Evolutionary conservation across 92 coral and sea anemone species (phyloP).

Genomic region (Porites divaricata): DNA sequence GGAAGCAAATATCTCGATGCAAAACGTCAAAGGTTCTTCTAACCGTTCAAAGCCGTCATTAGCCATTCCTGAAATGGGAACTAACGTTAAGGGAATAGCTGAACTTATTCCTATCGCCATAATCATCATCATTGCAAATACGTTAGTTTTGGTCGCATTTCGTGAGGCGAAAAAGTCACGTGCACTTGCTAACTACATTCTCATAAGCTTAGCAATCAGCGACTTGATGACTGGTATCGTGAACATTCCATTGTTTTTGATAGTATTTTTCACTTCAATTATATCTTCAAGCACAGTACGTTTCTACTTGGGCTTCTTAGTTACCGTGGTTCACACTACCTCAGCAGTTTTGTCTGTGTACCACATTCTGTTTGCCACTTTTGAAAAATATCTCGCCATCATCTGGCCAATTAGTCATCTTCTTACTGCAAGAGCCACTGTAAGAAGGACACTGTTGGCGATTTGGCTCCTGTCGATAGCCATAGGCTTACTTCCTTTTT

Average conservation of each 20-base stretch:
- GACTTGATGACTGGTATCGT: constrained; percentile 61
- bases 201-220: constrained; percentile 56
- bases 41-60: background rate
- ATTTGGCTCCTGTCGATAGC: constrained; percentile 21
- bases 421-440: background rate
- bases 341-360: constrained; percentile 43
- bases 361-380: constrained; percentile 49
- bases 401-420: constrained; percentile 44
- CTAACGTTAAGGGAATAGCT: constrained; percentile 20
- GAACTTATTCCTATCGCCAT: constrained; percentile 47
- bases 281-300: constrained; percentile 12
- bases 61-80: background rate
- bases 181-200: constrained; percentile 49
- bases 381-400: constrained; percentile 45
- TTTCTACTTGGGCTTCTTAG: constrained; percentile 24
- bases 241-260: constrained; percentile 54
- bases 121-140: constrained; percentile 32
- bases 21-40: background rate
- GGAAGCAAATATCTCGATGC: constrained; percentile 2
- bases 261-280: constrained; percentile 3
- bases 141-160: constrained; percentile 42
- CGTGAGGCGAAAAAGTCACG: constrained; percentile 30
- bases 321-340: constrained; percentile 26
- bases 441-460: constrained; percentile 5
- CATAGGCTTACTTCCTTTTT: constrained; percentile 44